Evolutionary conservation across 1,140 invertebrate species (phyloP), one percentile per base, ranked within the genome.

Genomic region (Drosophila novamexicana): DNA sequence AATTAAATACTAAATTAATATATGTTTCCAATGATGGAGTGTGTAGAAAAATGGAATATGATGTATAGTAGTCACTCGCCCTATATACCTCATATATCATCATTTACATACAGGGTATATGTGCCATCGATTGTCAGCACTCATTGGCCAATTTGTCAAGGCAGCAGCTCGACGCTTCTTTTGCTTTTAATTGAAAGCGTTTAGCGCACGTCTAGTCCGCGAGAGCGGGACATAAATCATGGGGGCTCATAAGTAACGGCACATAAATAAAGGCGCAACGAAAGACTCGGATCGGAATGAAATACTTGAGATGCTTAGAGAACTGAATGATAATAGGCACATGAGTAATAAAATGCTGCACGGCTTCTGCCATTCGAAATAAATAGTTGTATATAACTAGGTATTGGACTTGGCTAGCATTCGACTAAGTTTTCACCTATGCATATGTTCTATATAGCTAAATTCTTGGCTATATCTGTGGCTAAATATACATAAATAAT

Each of bases 251-350:
- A 90, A 90, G 84, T 89, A 90, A 90, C 84, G 84, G 77, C 84
- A 89, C 85, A 89, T 89, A 89, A 89, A 89, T 89, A 90, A 89
- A 70, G 73, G 64, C 76, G 72, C 71, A 67, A 52, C 76, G 75
- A 22, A 75, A 73, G 82, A 79, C 71, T 66, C 9, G 45, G 16
- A 34, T 58, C 44, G 39, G 14, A 40, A 57, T 64, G 34, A 80
- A 70, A 77, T 54, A 79, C 34, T 68, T 64, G 7, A 44, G 32
- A 40, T 56, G 42, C 62, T 40, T 37, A 58, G 49, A 42, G 9
- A 54, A 40, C 37, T 9, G n/a, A 44, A 16, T 18, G 42, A 42
- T 18, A 39, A 59, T 58, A 45, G 37, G n/a, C 49, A 39, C 10
- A 18, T 14, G 36, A 50, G 16, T 34, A 50, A 34, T 29, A 14